Conservation (phyloP, 2,888 invertebrate species). For the Hartigia nigra region DNA sequence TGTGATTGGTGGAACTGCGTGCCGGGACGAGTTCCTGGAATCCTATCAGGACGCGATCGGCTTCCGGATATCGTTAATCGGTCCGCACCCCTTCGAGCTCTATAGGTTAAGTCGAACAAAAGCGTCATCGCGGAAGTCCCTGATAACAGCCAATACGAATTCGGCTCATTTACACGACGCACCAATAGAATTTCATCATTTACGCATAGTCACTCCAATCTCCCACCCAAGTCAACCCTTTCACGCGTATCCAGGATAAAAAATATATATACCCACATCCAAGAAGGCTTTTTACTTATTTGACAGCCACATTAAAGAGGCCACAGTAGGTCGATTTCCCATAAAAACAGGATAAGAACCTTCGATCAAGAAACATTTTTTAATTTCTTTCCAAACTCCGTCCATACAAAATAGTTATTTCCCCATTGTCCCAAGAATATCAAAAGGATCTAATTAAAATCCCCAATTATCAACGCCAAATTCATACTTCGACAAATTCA, state of each 20-base stretch:
- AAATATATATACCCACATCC: neutral
- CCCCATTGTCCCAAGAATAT: neutral
- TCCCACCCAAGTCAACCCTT: neutral
- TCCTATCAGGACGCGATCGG: slow-evolving; percentile 16
- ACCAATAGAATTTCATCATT: neutral
- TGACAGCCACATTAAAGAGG: neutral
- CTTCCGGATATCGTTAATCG: slow-evolving; percentile 11
- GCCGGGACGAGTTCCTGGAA: slow-evolving; percentile 6
- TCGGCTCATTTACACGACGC: neutral
- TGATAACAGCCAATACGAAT: neutral
- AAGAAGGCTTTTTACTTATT: neutral
- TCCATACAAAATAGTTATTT: neutral
- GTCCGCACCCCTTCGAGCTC: slow-evolving; percentile 5
- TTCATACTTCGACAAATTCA: neutral
- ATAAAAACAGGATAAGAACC: neutral
- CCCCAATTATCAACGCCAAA: neutral
- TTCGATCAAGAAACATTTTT: neutral
- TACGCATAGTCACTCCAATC: neutral
- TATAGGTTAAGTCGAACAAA: slow-evolving; percentile 3
- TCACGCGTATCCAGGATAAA: neutral
- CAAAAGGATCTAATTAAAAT: neutral
- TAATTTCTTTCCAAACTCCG: neutral
- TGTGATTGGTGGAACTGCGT: slow-evolving; percentile 12
- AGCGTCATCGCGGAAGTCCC: neutral
- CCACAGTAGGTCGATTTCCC: neutral